A percentile compares a stretch with the other conserved stretches of the same genome.
phyloP scores from a whole-genome alignment of 2,888 invertebrate genomes.

The Sceliomorpha sp. region DNA sequence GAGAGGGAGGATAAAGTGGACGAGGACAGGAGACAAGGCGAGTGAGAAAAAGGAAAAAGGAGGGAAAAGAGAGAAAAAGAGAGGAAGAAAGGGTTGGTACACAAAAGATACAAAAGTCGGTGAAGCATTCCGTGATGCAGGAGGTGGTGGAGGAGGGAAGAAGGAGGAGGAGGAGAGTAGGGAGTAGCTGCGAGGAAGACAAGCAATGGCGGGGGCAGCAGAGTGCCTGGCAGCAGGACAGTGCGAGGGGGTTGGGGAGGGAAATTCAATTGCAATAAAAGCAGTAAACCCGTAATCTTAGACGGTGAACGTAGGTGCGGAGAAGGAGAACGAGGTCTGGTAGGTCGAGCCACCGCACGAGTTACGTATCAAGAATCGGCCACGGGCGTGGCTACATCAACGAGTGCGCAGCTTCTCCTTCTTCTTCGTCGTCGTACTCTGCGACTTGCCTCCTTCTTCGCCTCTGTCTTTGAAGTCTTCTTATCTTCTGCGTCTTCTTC shows the following conservation, averaged over 20 bases:
- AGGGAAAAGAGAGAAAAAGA: too few relatives aligned
- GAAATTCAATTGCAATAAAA: slow-evolving; percentile 80
- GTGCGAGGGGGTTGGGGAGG: slow-evolving; percentile 35
- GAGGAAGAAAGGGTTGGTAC: slow-evolving; percentile 5
- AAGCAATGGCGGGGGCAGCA: slow-evolving; percentile 45
- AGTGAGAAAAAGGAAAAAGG: too few relatives aligned
- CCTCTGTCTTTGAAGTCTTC: too few relatives aligned
- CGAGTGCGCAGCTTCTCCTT: slow-evolving; percentile 70
- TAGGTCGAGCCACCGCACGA: slow-evolving; percentile 80
- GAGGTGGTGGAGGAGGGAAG: too few relatives aligned
- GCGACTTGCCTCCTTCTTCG: too few relatives aligned
- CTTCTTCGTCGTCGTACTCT: slow-evolving; percentile 58
- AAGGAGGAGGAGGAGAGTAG: slow-evolving; percentile 16
- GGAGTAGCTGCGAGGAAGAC: slow-evolving; percentile 11
- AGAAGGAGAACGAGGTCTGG: slow-evolving; percentile 71
- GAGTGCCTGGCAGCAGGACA: slow-evolving; percentile 49
- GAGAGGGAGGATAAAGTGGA: too few relatives aligned
- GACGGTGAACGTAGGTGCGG: slow-evolving; percentile 55
- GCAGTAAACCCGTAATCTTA: slow-evolving; percentile 74
- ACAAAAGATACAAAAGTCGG: slow-evolving; percentile 23
- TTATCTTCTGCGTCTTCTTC: slow-evolving; percentile 31
- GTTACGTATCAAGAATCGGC: slow-evolving; percentile 80
- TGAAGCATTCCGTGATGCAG: too few relatives aligned
- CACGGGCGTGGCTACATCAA: slow-evolving; percentile 79
- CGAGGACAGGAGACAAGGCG: too few relatives aligned